Conservation (phyloP, 2,113 vertebrate genomes). For the Sander vitreus region DNA sequence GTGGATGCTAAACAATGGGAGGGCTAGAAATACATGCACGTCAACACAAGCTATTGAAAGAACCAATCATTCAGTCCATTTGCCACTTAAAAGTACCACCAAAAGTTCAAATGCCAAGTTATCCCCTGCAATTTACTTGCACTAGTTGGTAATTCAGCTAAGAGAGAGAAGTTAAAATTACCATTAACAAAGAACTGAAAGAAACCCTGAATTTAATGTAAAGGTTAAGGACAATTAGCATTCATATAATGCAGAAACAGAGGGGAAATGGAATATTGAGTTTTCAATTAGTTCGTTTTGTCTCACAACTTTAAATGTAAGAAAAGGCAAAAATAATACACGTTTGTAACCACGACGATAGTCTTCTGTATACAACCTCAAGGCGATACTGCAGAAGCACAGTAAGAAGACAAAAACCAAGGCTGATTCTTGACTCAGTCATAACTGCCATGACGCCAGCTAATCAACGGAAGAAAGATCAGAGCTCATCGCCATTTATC, state of each 20-base stretch:
- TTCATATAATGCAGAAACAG: neutral
- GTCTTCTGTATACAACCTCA: neutral
- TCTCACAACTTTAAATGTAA: neutral
- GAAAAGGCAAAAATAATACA: neutral
- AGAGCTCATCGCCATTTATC: slow-evolving; percentile 1
- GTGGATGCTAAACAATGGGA: slow-evolving; percentile 42
- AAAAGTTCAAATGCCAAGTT: slow-evolving; percentile 31
- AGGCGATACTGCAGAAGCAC: neutral
- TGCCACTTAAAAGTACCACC: slow-evolving; percentile 26
- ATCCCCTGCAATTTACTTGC: slow-evolving; percentile 30
- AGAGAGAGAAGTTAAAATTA: neutral
- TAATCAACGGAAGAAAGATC: slow-evolving; percentile 36
- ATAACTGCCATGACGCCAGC: neutral
- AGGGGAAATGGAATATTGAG: neutral
- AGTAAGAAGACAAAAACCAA: neutral
- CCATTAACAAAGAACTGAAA: neutral
- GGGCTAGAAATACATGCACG: neutral
- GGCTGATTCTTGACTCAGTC: neutral
- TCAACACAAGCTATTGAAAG: slow-evolving; percentile 25
- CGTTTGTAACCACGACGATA: neutral
- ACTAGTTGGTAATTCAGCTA: slow-evolving; percentile 1
- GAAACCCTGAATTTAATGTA: neutral
- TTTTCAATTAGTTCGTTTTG: neutral
- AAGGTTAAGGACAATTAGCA: neutral
- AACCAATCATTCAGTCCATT: slow-evolving; percentile 38